Base-by-base conservation (phyloP, 1,140 invertebrate species). In the Drosophila quadrilineata region DNA sequence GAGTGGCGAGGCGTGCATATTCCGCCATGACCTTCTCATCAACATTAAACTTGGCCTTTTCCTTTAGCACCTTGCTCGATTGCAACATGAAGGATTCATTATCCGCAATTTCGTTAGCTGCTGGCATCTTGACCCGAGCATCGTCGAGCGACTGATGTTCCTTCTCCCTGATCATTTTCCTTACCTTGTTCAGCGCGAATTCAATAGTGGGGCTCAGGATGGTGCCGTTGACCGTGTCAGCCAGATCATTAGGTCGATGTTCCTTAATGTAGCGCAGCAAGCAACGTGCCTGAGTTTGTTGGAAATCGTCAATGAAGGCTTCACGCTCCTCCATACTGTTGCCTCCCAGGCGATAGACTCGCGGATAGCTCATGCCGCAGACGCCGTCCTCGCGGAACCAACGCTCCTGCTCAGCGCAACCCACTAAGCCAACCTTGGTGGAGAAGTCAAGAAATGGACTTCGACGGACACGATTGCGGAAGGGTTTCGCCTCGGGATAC, bases 271-370 rank as follows among this genome's bases (percentile, higher is more conserved):
- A 95, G 77, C 95, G 95, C 9, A 98, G 86, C 17, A 98, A 90
- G 67, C 93, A 94, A 38, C 96, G 92, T 69, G 96, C 97, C 4
- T 96, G 94, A 8, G 96, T 97, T 36, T 96, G 90, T 82, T 95
- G 94, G 65, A 91, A 94, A 79, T 94, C 93, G 29, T 90, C 89
- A 6, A 90, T 87, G 57, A 93, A 93, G 3, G 79, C 87, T 29
- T 72, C 53, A 14, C 90, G 76, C 73, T 93, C 92, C 45, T 91
- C 91, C 14, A 72, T 33, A 12, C 49, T 66, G 57, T 91, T 90
- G 12, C 77, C 89, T 21, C 88, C 89, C 28, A 91, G 86, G 19
- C 90, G 91, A 70, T 93, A 93, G 14, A 92, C 91, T 5, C 93
- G 89, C 0, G 93, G 93, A 80, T 90, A 89, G 54, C 90, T 91